phyloP scores from a whole-genome alignment of 2,888 invertebrate genomes.

The Polyommatus iphigenia region DNA sequence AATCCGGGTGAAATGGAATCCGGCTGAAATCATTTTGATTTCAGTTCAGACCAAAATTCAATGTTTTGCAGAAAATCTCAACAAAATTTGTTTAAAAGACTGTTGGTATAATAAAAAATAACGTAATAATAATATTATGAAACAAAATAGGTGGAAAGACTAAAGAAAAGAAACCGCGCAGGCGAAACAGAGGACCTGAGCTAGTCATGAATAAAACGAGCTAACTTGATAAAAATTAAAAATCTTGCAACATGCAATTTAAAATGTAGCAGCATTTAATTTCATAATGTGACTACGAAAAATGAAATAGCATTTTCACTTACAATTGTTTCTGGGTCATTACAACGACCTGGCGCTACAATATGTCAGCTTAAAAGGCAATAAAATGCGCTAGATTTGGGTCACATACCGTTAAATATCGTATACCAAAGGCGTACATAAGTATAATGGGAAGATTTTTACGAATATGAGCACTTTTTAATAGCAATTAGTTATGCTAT shows the following conservation, averaged over 20 bases:
- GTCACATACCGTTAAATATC: background rate
- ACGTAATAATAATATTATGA: no score
- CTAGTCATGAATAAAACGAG: background rate
- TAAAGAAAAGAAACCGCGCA: background rate
- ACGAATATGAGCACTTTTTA: background rate
- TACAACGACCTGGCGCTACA: conserved; percentile 1
- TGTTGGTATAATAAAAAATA: no score
- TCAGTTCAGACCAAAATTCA: background rate
- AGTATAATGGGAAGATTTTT: background rate
- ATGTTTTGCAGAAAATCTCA: background rate
- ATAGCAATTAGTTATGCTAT: background rate
- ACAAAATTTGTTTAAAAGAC: no score
- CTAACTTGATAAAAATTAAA: background rate
- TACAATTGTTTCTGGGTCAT: background rate
- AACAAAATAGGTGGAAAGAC: background rate
- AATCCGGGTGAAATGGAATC: no score
- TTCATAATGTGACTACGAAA: background rate
- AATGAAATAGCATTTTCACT: conserved; percentile 1
- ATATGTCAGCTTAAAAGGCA: background rate
- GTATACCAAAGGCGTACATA: background rate
- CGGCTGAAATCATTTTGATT: background rate
- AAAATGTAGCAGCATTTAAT: background rate
- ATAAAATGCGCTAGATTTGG: background rate
- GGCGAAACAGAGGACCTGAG: background rate
- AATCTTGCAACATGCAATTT: background rate